Evolutionary conservation across 2,797 vertebrate genomes (phyloP).

Genomic region (Cirrhinus molitorella): DNA sequence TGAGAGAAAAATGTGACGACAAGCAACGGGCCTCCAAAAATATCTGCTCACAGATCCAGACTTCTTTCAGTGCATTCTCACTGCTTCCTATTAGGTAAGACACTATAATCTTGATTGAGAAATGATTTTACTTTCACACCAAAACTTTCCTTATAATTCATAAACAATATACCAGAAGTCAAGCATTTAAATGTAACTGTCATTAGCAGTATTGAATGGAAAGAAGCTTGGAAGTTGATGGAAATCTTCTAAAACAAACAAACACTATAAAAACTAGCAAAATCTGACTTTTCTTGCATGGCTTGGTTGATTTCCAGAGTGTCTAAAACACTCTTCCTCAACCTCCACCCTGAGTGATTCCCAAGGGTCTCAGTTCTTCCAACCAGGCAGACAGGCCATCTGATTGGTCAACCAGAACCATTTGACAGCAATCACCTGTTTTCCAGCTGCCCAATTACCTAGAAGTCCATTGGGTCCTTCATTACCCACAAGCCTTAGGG

Average conservation of each 20-base stretch:
- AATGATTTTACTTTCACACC: not conserved
- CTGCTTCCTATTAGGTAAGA: not conserved
- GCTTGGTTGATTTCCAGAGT: conserved; percentile 69
- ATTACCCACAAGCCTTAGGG: conserved; percentile 77
- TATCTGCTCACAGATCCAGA: not conserved
- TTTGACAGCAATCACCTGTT: conserved; percentile 77
- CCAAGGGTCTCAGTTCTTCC: conserved; percentile 66
- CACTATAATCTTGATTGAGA: not conserved
- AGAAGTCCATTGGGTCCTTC: conserved; percentile 74
- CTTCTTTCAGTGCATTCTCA: not conserved
- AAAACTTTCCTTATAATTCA: not conserved
- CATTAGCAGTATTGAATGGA: not conserved
- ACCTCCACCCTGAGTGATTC: conserved; percentile 58
- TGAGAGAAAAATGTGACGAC: not conserved
- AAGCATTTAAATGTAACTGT: not conserved
- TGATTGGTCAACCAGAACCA: conserved; percentile 80
- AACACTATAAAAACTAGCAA: not conserved
- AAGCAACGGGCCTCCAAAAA: not conserved
- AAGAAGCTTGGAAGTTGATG: not conserved
- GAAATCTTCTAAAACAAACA: conserved; percentile 7
- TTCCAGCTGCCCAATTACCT: conserved; percentile 81
- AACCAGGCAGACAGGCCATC: conserved; percentile 68
- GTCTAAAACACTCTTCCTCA: conserved; percentile 64
- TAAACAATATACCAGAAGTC: not conserved
- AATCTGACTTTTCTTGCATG: conserved; percentile 43